Conservation (phyloP, 2,797 vertebrate genomes). For the Brachymystax lenok region DNA sequence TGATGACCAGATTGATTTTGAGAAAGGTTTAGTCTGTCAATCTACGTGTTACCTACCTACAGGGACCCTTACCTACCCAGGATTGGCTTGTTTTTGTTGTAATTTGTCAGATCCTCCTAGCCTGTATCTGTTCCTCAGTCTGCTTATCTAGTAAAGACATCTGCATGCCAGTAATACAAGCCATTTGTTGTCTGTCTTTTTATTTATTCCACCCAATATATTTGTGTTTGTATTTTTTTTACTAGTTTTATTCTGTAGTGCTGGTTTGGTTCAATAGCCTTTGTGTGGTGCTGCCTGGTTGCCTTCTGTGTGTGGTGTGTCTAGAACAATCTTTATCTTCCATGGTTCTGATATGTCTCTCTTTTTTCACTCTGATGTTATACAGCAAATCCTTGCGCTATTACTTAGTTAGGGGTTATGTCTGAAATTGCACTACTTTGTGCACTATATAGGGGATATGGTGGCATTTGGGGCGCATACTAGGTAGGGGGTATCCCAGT, state of each 20-base stretch:
- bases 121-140: constrained; percentile 51
- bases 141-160: constrained; percentile 54
- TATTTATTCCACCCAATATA: constrained; percentile 38
- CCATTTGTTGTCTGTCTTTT: constrained; percentile 43
- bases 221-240: constrained; percentile 33
- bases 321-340: constrained; percentile 36
- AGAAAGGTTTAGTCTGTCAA: constrained; percentile 35
- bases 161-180: constrained; percentile 64
- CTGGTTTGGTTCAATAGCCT: constrained; percentile 55
- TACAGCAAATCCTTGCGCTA: constrained; percentile 50
- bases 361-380: constrained; percentile 65
- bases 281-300: constrained; percentile 59
- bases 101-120: constrained; percentile 42
- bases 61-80: constrained; percentile 32
- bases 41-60: constrained; percentile 1
- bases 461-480: background rate
- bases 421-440: background rate
- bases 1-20: constrained; percentile 46
- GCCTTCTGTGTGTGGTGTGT: constrained; percentile 64
- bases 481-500: constrained; percentile 23
- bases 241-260: constrained; percentile 54
- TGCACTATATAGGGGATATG: background rate
- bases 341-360: constrained; percentile 67
- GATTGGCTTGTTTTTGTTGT: constrained; percentile 45
- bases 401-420: constrained; percentile 1